Conservation (phyloP, 2,113 vertebrate species). For the Bujurquina vittata region DNA sequence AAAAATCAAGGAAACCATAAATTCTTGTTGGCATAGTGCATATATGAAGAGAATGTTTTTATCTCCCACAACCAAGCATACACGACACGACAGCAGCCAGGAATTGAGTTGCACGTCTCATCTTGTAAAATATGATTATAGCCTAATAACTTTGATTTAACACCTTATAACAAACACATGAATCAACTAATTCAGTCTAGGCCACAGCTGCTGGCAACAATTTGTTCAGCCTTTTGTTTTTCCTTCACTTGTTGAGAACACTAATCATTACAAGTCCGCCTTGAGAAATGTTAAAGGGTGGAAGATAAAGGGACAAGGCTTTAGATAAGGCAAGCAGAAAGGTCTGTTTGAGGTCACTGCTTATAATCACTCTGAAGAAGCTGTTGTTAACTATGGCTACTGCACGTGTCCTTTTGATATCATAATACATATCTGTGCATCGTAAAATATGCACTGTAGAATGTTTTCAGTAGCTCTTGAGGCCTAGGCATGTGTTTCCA, state of each 20-base stretch:
- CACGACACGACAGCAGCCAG: conserved; percentile 9
- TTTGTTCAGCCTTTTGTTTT: conserved; percentile 67
- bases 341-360: conserved; percentile 18
- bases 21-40: conserved; percentile 17
- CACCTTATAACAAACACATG: conserved; percentile 71
- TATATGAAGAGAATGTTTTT: conserved; percentile 53
- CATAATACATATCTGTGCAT: neutral
- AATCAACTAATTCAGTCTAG: conserved; percentile 48
- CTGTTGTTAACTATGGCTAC: conserved; percentile 1
- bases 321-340: conserved; percentile 20
- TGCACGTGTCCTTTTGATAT: neutral
- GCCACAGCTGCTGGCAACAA: conserved; percentile 40
- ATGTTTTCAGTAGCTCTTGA: neutral
- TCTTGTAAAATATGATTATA: conserved; percentile 71
- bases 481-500: neutral
- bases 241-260: conserved; percentile 58
- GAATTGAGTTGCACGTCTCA: conserved; percentile 9
- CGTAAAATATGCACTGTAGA: neutral
- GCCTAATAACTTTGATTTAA: conserved; percentile 72
- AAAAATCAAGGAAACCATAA: conserved; percentile 32
- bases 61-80: conserved; percentile 41
- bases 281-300: conserved; percentile 1
- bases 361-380: conserved; percentile 22
- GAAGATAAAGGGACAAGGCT: neutral
- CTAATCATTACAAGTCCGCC: conserved; percentile 5